phyloP scores from a whole-genome alignment of 2,888 invertebrate species.

The Drosophila phalerata region DNA sequence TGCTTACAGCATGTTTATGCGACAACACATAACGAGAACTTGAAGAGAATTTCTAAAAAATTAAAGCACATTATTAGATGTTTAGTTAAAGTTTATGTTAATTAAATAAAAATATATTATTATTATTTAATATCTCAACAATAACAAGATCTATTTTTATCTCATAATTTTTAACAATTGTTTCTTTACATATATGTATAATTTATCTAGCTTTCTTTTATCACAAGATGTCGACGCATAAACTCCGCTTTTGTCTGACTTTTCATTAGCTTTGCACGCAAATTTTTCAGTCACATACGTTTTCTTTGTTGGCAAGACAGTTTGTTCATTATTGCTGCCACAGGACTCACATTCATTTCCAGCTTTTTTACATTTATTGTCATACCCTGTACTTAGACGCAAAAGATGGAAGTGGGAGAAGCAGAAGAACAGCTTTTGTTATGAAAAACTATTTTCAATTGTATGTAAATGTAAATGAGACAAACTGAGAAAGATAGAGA shows the following conservation, averaged over 20 bases:
- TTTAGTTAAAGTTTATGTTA: background rate
- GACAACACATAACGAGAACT: background rate
- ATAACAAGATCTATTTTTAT: no score
- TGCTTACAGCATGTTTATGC: conserved; percentile 28
- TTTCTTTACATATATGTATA: background rate
- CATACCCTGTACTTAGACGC: conserved; percentile 10
- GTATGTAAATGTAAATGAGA: no score
- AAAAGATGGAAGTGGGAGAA: background rate
- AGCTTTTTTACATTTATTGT: conserved; percentile 2
- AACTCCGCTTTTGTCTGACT: conserved; percentile 8
- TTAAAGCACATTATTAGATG: background rate
- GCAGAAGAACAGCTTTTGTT: no score
- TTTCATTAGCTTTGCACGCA: conserved; percentile 45
- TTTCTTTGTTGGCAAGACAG: conserved; percentile 26
- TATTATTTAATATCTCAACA: no score
- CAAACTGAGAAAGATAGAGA: background rate
- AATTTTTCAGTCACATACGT: conserved; percentile 22
- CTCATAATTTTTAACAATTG: no score
- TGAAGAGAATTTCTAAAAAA: background rate
- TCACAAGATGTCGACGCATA: conserved; percentile 17
- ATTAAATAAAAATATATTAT: no score
- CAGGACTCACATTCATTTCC: conserved; percentile 10
- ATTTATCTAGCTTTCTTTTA: background rate
- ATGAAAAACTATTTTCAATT: no score
- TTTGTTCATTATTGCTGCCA: conserved; percentile 33